These are phyloP conservation scores for Celastrina argiolus DNA, from an alignment of 2,888 invertebrate genomes.

Conservation along the genomic window DNA sequence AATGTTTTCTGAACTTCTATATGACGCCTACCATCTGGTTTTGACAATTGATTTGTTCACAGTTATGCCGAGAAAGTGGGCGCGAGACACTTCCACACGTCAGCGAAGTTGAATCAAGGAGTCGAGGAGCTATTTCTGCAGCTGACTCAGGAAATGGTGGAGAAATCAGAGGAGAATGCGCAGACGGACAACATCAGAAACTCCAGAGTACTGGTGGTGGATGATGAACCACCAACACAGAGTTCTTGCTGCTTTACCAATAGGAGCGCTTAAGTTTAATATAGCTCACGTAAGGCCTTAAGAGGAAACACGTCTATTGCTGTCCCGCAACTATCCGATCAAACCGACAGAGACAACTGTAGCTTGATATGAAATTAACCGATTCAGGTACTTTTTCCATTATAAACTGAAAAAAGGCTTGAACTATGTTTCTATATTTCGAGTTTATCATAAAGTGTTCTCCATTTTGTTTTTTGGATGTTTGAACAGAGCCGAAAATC, in stretches of 20 bases:
- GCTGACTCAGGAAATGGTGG: slow-evolving; percentile 87
- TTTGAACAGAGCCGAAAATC: too few relatives aligned
- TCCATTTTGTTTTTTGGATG: too few relatives aligned
- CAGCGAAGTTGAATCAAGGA: slow-evolving; percentile 94
- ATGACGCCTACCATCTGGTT: too few relatives aligned
- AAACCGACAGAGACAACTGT: too few relatives aligned
- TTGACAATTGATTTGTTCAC: slow-evolving; percentile 49
- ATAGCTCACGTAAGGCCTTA: background rate
- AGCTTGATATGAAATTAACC: too few relatives aligned
- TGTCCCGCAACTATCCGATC: too few relatives aligned
- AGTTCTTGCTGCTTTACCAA: slow-evolving; percentile 57
- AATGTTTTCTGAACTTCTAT: too few relatives aligned
- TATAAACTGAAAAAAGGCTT: too few relatives aligned
- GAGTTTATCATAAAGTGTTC: too few relatives aligned
- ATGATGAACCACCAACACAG: slow-evolving; percentile 57
- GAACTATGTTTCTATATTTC: too few relatives aligned
- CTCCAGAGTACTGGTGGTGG: slow-evolving; percentile 62
- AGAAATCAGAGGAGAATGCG: slow-evolving; percentile 49
- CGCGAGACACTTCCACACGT: slow-evolving; percentile 94
- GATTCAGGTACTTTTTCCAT: too few relatives aligned
- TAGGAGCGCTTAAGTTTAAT: slow-evolving; percentile 35
- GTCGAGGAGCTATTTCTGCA: slow-evolving; percentile 94
- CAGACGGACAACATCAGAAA: slow-evolving; percentile 47
- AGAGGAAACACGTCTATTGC: too few relatives aligned
- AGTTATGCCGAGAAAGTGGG: slow-evolving; percentile 95